Percentiles rank a stretch among this genome's conserved stretches.
Conservation (phyloP, 2,797 vertebrate genomes). For the Poecilia gillii region DNA sequence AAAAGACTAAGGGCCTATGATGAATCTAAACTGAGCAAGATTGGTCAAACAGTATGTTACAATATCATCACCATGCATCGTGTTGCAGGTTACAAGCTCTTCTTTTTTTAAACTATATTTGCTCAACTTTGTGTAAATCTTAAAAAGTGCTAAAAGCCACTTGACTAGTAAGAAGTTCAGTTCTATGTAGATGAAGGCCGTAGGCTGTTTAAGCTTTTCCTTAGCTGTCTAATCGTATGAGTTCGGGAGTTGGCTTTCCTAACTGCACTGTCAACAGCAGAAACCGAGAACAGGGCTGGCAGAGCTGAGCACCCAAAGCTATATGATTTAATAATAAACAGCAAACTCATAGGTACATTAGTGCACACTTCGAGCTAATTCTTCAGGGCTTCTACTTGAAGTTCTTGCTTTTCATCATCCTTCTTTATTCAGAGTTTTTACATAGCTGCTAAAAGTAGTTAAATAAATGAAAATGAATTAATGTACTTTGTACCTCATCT, state of each 20-base stretch:
- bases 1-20: not conserved
- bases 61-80: not conserved
- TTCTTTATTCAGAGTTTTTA: slow-evolving; percentile 25
- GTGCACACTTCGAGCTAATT: slow-evolving; percentile 24
- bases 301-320: slow-evolving; percentile 39
- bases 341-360: slow-evolving; percentile 30
- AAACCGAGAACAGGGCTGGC: slow-evolving; percentile 16
- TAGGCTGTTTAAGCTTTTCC: slow-evolving; percentile 25
- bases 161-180: slow-evolving; percentile 24
- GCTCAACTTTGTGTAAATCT: slow-evolving; percentile 13
- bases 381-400: slow-evolving; percentile 29
- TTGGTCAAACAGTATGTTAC: not conserved
- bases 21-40: not conserved
- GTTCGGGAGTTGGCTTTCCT: slow-evolving; percentile 22
- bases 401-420: not conserved
- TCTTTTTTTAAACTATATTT: not conserved
- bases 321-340: slow-evolving; percentile 31
- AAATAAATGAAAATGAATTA: not conserved
- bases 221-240: slow-evolving; percentile 26
- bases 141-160: slow-evolving; percentile 3
- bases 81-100: too few species aligned
- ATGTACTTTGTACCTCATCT: not conserved
- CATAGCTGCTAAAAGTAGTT: slow-evolving; percentile 12
- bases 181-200: slow-evolving; percentile 34
- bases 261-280: slow-evolving; percentile 36